Evolutionary conservation across 2,113 vertebrate species (phyloP).

Genomic region (Zosterops pallidus): DNA sequence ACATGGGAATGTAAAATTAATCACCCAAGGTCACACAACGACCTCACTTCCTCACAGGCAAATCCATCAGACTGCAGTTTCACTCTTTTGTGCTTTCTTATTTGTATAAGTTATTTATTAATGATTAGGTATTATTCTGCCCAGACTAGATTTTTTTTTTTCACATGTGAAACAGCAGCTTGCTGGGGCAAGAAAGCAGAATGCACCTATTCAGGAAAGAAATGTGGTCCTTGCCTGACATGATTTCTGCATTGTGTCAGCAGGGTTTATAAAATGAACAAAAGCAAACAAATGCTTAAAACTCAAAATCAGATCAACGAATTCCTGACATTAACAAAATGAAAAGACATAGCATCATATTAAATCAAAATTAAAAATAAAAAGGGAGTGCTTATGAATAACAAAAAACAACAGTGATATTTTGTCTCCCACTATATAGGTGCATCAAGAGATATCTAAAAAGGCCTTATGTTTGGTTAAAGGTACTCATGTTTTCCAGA

Average conservation of each 20-base stretch:
- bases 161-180: neutral
- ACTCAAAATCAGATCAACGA: neutral
- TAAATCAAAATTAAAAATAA: neutral
- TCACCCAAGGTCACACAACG: neutral
- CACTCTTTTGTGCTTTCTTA: neutral
- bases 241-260: neutral
- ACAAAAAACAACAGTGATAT: neutral
- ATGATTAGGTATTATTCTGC: neutral
- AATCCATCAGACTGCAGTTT: neutral
- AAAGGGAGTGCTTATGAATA: neutral
- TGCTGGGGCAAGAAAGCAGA: neutral
- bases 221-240: neutral
- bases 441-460: neutral
- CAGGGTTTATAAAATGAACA: neutral
- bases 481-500: neutral
- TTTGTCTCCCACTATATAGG: neutral
- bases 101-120: conserved; percentile 45
- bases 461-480: neutral
- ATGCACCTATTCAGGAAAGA: neutral
- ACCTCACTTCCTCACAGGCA: neutral
- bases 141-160: neutral
- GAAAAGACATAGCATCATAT: neutral
- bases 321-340: neutral
- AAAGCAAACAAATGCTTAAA: neutral
- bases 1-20: conserved; percentile 12